Percentiles rank a stretch among this genome's conserved stretches.
Conservation (phyloP, 2,113 vertebrate species). For the Sclerurus mexicanus region DNA sequence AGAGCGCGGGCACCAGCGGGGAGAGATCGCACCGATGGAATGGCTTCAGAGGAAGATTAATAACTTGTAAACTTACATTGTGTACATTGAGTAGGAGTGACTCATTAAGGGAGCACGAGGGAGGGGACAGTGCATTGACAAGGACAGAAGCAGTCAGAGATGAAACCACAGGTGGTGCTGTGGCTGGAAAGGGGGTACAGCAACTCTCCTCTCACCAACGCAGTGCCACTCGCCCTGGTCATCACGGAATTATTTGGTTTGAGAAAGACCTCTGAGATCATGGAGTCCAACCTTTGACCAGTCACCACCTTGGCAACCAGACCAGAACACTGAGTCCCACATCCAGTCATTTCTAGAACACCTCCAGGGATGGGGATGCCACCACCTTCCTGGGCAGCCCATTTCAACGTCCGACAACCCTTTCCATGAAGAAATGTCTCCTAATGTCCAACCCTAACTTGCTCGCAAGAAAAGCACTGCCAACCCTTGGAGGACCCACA, state of each 20-base stretch:
- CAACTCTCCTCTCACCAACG: fast-evolving
- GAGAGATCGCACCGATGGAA: conserved; percentile 27
- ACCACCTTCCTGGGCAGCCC: not conserved
- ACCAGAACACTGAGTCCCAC: not conserved
- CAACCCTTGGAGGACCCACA: fast-evolving
- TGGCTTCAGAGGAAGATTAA: conserved; percentile 56
- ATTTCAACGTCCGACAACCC: fast-evolving
- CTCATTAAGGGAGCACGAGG: not conserved
- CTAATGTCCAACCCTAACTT: fast-evolving
- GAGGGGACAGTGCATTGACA: not conserved
- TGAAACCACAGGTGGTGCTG: not conserved
- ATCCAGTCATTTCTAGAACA: fast-evolving
- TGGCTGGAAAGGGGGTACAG: not conserved
- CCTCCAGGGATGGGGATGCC: not conserved
- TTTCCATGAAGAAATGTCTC: not conserved
- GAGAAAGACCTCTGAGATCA: not conserved
- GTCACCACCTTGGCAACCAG: not conserved
- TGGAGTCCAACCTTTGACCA: not conserved
- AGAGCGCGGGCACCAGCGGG: conserved; percentile 18
- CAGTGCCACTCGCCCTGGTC: fast-evolving
- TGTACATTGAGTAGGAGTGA: conserved; percentile 44
- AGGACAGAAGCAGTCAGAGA: conserved; percentile 35
- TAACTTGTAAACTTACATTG: conserved; percentile 33
- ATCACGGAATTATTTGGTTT: fast-evolving
- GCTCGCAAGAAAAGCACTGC: fast-evolving